Base-by-base conservation (phyloP, 53 echinoderm and acorn worm genomes). In the Zoroaster sp. region DNA sequence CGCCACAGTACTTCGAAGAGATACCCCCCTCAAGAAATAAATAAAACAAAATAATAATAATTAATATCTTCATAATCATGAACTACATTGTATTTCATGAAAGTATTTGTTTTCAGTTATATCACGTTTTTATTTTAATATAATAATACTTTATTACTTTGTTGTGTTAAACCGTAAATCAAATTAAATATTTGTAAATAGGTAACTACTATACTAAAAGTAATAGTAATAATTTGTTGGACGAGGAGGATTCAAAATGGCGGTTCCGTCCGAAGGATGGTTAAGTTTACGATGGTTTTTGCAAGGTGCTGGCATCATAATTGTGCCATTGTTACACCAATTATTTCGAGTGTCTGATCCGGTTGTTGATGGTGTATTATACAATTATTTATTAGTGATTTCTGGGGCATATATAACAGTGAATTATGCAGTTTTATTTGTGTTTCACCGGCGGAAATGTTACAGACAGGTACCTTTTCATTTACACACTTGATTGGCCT, bases 211-310 rank as follows among this genome's bases (percentile, higher is more conserved):
- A 18, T 38, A 7, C 41, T 59, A 41, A 28, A 35, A 36, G 14
- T 37, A 33, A 35, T 18, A 37, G 36, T 37, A 17, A 4, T 35
- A 34, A 37, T 37, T 37, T 71, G 36, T 34, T 7, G 71, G 32
- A 71, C 71, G 35, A 71, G 71, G 71, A 75, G 43, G 39, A 72
- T 20, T 14, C 51, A 88, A 89, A 83, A 94, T 81, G 91, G 91
- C 69, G 51, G 79, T 96, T 38, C 96, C 94, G 36, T 69, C 80
- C 21, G 96, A 96, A 80, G 96, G 92, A 25, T 93, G 77, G 80
- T 80, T 94, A 35, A 91, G 93, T 77, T 86, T 96, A 47, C 96
- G 94, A 38, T 96, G 96, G 96, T 94, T 96, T 92, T 88, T 93
- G 73, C 93, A 94, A 68, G 96, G 96, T 63, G 92, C 90, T 67